Evolutionary conservation across 1,140 invertebrate species (phyloP), one percentile per base, ranked within the genome.

Genomic region (Drosophila rhopaloa): DNA sequence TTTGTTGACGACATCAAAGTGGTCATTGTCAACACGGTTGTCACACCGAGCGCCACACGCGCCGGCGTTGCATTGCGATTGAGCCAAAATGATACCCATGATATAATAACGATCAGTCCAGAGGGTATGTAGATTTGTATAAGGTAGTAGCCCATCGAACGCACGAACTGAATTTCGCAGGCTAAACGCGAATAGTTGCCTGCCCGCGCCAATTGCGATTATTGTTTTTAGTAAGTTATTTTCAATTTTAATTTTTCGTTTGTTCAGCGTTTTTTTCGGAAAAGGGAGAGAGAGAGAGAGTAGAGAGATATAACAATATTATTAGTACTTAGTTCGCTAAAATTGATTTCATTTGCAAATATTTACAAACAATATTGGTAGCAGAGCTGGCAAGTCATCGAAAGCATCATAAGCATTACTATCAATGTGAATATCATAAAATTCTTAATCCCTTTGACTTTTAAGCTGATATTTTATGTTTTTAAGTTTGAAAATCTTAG

Each of bases 121-220:
- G 98, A 98, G 81, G 98, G 98, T 94, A 99, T 98, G 95, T 99
- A 99, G 93, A 99, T 99, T 94, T 99, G 98, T 94, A 99, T 99
- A 90, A 99, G 94, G 94, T 99, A 99, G 95, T 99, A 99, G 89
- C 98, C 98, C 97, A 99, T 98, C 88, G 97, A 98, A 75, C 98
- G 96, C 68, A 98, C 97, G 94, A 99, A 98, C 93, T 98, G 97
- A 93, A 99, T 98, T 94, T 99, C 97, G 94, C 97, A 98, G 68
- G 98, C 97, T 94, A 99, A 94, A 91, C 98, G 95, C 85, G 98
- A 99, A 94, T 99, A 99, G 94, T 99, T 99, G 94, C 98, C 98
- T 99, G 94, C 57, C 63, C 57, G 61, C 67, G 47, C 40, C 38
- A 60, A 61, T 57, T 24, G 24, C 32, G 16, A 38, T 70, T 32